Evolutionary conservation across 2,797 vertebrate species (phyloP).

Genomic region (Columba guinea): DNA sequence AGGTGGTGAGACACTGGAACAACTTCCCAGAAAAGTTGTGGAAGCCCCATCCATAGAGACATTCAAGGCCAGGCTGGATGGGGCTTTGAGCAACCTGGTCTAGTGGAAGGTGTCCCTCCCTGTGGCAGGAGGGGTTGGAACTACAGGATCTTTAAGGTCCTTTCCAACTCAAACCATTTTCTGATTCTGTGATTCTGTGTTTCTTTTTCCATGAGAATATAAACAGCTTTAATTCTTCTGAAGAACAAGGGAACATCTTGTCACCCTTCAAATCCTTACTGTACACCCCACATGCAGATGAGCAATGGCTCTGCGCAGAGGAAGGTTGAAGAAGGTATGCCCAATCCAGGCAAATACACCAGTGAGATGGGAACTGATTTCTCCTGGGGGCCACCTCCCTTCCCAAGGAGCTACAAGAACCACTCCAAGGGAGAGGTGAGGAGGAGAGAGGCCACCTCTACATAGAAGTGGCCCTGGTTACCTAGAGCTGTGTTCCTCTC

Average conservation of each 20-base stretch:
- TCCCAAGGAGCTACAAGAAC: neutral
- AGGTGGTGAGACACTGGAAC: no score
- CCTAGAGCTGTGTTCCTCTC: constrained; percentile 95
- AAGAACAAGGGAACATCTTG: neutral
- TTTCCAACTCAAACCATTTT: no score
- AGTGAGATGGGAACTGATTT: neutral
- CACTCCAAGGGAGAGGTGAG: neutral
- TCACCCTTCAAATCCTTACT: neutral
- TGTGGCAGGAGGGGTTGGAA: no score
- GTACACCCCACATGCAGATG: neutral
- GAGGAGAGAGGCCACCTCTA: neutral
- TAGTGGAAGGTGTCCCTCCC: no score
- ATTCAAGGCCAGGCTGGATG: no score
- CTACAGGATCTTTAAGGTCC: no score
- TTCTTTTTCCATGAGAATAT: neutral
- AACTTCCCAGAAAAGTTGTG: no score
- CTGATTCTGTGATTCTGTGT: no score
- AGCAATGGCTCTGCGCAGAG: neutral
- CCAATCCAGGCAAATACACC: neutral
- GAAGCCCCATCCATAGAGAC: no score
- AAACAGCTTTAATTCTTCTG: neutral
- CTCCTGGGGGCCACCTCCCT: neutral
- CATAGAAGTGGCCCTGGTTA: constrained; percentile 16
- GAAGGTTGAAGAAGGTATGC: neutral
- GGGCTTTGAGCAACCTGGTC: no score